A percentile compares a stretch with the other conserved stretches of the same genome.
Evolutionary conservation across 2,888 invertebrate species (phyloP).

Genomic region (Eupithecia insigniata): DNA sequence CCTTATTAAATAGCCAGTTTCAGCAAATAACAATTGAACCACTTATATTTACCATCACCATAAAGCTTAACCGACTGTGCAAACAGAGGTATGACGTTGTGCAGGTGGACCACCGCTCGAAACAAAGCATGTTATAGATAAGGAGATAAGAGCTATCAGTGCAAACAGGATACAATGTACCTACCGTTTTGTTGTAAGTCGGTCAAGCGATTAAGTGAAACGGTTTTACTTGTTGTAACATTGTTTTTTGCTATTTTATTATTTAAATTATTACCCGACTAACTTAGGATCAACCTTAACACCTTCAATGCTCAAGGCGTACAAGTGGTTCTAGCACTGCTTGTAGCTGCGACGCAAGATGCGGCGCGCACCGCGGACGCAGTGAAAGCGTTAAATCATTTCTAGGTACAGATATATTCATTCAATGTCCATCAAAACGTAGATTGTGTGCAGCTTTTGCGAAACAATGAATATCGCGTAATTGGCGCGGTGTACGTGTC

Average conservation of each 20-base stretch:
- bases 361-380: too few relatives aligned
- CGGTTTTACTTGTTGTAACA: background rate
- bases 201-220: constrained; percentile 26
- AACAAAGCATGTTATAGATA: constrained; percentile 41
- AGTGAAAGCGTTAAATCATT: background rate
- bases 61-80: background rate
- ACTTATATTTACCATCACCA: background rate
- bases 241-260: background rate
- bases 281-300: too few relatives aligned
- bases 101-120: constrained; percentile 23
- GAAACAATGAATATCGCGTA: constrained; percentile 30
- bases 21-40: too few relatives aligned
- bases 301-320: too few relatives aligned
- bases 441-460: constrained; percentile 13
- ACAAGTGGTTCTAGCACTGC: too few relatives aligned
- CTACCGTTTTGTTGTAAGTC: constrained; percentile 32
- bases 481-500: constrained; percentile 14
- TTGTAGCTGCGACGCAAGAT: too few relatives aligned
- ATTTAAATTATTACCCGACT: background rate
- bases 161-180: constrained; percentile 31
- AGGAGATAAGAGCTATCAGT: constrained; percentile 37
- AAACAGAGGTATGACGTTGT: constrained; percentile 2
- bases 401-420: background rate
- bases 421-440: background rate
- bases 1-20: too few relatives aligned